Conservation (phyloP, 2,888 invertebrate genomes). For the Aporophyla nigra region DNA sequence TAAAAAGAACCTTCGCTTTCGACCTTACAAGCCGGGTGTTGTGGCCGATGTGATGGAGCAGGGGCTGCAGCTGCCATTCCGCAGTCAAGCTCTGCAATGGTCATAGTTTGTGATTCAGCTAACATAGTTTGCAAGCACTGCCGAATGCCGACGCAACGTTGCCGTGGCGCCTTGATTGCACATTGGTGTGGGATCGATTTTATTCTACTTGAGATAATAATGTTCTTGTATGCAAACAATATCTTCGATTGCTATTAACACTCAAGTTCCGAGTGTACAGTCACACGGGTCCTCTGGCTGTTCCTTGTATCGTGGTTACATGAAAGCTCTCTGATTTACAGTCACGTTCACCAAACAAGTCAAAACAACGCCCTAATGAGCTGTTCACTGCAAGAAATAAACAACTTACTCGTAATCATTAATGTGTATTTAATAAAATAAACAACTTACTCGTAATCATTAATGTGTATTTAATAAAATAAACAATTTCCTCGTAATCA, state of each 20-base stretch:
- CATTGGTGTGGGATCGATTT: neutral
- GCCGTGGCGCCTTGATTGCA: neutral
- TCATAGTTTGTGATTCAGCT: neutral
- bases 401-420: no score
- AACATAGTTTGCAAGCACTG: neutral
- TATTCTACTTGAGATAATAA: neutral
- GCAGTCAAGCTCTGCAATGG: neutral
- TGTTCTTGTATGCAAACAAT: neutral
- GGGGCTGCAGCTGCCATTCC: neutral
- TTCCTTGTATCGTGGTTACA: neutral
- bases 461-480: no score
- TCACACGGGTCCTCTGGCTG: neutral
- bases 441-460: no score
- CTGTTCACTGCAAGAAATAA: no score
- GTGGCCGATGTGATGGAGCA: neutral
- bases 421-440: no score
- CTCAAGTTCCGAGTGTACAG: neutral
- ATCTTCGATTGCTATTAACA: neutral
- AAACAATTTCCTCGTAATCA: no score
- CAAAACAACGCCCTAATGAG: no score
- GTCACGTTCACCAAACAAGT: neutral
- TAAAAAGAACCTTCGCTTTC: neutral
- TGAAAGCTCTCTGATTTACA: neutral
- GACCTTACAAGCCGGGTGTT: neutral
- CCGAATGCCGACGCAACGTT: neutral